These are phyloP conservation scores for Hirtodrosophila trivittata DNA, from an alignment of 2,888 invertebrate genomes.

Conservation along the genomic window DNA sequence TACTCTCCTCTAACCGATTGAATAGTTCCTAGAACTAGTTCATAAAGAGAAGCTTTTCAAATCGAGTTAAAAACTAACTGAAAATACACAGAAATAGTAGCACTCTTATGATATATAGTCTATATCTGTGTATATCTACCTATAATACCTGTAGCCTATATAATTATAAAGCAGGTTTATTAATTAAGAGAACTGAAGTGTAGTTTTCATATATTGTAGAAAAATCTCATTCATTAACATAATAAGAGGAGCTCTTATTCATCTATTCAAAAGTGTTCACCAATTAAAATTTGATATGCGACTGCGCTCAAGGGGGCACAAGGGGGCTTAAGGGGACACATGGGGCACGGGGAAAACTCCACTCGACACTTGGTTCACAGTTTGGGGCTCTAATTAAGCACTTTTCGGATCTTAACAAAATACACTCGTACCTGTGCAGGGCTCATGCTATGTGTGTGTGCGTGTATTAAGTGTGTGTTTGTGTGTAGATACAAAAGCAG, in stretches of 20 bases:
- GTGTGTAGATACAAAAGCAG: conserved; percentile 12
- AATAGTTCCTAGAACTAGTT: too few relatives aligned
- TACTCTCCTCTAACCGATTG: too few relatives aligned
- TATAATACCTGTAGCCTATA: too few relatives aligned
- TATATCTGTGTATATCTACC: too few relatives aligned
- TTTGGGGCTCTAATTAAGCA: conserved; percentile 44
- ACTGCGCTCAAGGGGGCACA: background rate
- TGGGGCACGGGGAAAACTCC: background rate
- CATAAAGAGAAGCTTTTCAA: too few relatives aligned
- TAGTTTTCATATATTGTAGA: too few relatives aligned
- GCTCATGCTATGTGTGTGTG: background rate
- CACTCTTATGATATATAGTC: too few relatives aligned
- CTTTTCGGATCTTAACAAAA: conserved; percentile 10
- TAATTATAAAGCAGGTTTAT: too few relatives aligned
- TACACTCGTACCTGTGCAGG: background rate
- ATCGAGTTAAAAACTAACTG: too few relatives aligned
- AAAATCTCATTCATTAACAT: background rate
- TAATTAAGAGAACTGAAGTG: too few relatives aligned
- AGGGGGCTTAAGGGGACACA: background rate
- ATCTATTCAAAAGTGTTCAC: conserved; percentile 1
- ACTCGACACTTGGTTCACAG: background rate
- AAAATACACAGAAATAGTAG: too few relatives aligned
- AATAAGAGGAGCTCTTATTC: background rate
- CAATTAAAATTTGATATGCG: conserved; percentile 44
- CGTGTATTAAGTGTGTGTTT: background rate